These are phyloP conservation scores for Rhynchophorus ferrugineus DNA, from an alignment of 1,140 invertebrate genomes.

Conservation along the genomic window DNA sequence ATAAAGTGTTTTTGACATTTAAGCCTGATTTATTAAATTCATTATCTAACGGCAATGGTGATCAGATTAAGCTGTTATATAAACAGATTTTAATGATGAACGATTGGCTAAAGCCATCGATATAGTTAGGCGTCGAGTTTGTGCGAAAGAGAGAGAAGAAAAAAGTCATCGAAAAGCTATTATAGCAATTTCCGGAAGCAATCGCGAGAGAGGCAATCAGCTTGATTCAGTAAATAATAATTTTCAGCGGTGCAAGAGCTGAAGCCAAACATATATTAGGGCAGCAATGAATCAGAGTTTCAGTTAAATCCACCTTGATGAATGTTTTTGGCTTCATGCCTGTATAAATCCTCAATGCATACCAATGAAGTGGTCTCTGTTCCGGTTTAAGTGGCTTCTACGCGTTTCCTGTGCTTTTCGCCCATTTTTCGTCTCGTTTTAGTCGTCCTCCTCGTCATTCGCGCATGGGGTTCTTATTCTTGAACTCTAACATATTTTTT, in stretches of 20 bases:
- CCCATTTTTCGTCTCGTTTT: neutral
- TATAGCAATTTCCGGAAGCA: neutral
- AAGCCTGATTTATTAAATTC: too few species aligned
- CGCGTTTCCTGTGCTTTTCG: neutral
- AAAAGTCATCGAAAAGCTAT: neutral
- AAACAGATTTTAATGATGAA: too few species aligned
- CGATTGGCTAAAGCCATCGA: too few species aligned
- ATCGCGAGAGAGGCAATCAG: conserved; percentile 29
- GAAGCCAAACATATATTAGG: conserved; percentile 40
- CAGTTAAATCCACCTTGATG: conserved; percentile 43
- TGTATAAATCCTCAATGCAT: conserved; percentile 44
- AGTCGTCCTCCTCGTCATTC: neutral
- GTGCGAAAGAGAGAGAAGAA: too few species aligned
- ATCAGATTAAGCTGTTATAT: too few species aligned
- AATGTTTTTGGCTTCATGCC: conserved; percentile 42
- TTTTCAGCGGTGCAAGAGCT: conserved; percentile 31
- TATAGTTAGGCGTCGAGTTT: too few species aligned
- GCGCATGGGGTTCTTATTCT: too few species aligned
- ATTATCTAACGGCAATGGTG: too few species aligned
- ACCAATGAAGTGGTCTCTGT: conserved; percentile 41
- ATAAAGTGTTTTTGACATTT: too few species aligned
- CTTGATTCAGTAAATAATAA: conserved; percentile 37
- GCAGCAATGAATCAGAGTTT: conserved; percentile 42
- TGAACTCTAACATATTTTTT: too few species aligned
- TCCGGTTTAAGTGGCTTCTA: conserved; percentile 30